Percentiles rank a stretch among this genome's conserved stretches.
Evolutionary conservation across 1,140 invertebrate species (phyloP).

Genomic region (Tetranychus cinnabarinus): DNA sequence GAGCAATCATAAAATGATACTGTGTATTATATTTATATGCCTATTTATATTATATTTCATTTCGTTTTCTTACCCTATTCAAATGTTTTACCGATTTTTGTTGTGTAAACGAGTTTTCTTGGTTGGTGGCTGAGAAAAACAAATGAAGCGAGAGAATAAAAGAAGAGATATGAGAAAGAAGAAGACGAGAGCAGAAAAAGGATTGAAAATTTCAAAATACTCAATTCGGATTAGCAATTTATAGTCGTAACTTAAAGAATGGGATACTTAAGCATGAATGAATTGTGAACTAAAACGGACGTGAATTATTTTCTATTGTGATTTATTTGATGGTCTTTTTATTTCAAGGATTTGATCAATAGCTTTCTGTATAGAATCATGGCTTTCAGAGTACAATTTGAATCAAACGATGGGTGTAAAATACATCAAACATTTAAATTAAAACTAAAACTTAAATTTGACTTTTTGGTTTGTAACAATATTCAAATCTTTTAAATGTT

Average conservation of each 20-base stretch:
- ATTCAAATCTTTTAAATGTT: background rate
- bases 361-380: slow-evolving; percentile 26
- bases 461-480: background rate
- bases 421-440: background rate
- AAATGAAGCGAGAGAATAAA: too few relatives aligned
- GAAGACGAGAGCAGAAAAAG: slow-evolving; percentile 27
- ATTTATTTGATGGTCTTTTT: too few relatives aligned
- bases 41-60: background rate
- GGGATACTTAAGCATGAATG: slow-evolving; percentile 63
- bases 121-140: background rate
- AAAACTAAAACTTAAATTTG: background rate
- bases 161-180: background rate
- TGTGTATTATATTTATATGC: too few relatives aligned
- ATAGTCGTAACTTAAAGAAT: slow-evolving; percentile 81
- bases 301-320: background rate
- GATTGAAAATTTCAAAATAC: slow-evolving; percentile 98
- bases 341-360: background rate
- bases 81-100: background rate
- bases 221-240: slow-evolving; percentile 81
- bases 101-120: background rate
- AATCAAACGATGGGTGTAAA: background rate
- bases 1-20: too few relatives aligned
- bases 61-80: background rate
- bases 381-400: slow-evolving; percentile 57
- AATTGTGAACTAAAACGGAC: background rate